A percentile compares a stretch with the other conserved stretches of the same genome.
These are phyloP conservation scores for Nephrotoma appendiculata DNA, from an alignment of 2,888 invertebrate genomes.

Conservation along the genomic window DNA sequence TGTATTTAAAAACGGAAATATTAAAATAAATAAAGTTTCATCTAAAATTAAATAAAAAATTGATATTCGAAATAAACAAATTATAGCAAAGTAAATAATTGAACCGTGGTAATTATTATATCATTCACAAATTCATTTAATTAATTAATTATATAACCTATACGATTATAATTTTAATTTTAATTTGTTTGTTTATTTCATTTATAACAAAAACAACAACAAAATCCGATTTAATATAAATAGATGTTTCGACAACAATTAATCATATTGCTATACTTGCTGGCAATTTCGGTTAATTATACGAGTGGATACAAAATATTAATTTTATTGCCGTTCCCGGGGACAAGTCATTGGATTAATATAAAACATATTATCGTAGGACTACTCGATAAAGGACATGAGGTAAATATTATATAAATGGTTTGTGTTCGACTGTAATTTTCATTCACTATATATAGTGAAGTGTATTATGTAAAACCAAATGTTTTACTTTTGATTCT, in stretches of 20 bases:
- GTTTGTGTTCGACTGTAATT: not conserved
- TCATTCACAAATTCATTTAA: not conserved
- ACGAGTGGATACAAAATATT: conserved; percentile 19
- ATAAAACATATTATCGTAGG: conserved; percentile 27
- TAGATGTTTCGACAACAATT: not conserved
- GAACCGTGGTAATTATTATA: not conserved
- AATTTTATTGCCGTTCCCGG: conserved; percentile 31
- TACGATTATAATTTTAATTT: not conserved
- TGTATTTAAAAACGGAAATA: not conserved
- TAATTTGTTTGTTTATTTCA: not conserved
- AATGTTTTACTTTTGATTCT: not conserved
- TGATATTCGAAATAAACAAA: not conserved
- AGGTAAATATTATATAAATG: conserved; percentile 18
- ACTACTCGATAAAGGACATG: conserved; percentile 30
- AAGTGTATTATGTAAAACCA: not conserved
- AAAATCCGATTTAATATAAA: not conserved
- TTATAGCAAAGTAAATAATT: not conserved
- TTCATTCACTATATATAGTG: not conserved
- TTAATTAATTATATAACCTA: not conserved
- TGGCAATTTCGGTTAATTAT: not conserved
- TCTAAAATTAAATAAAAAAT: not conserved
- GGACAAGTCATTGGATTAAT: conserved; percentile 33
- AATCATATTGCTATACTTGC: not conserved
- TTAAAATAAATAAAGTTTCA: not conserved
- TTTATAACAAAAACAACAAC: not conserved